A percentile compares a stretch with the other conserved stretches of the same genome.
Conservation (phyloP, 2,888 invertebrate genomes). For the Anarsia innoxiella region DNA sequence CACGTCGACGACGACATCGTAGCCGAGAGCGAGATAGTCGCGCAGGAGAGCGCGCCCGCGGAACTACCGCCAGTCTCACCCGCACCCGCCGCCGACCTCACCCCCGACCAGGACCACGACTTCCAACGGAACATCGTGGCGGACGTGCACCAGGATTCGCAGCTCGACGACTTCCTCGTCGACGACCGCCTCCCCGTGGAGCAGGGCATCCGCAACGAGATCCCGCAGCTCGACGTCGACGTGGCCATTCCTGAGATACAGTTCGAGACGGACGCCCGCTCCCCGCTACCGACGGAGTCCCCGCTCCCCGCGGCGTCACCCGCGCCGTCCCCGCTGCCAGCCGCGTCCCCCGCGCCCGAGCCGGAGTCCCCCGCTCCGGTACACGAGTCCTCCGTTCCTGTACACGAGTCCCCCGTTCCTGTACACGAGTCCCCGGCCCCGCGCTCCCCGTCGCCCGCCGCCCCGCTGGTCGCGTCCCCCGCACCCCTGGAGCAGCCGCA, state of each 20-base stretch:
- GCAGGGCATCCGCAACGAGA: too few relatives aligned
- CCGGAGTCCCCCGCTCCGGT: conserved; percentile 7
- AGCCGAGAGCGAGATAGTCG: background rate
- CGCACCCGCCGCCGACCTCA: conserved; percentile 15
- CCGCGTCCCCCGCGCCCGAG: conserved; percentile 7
- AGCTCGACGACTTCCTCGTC: conserved; percentile 11
- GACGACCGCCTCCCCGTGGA: too few relatives aligned
- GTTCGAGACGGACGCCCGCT: conserved; percentile 17
- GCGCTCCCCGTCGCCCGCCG: conserved; percentile 21
- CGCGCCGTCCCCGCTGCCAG: conserved; percentile 17
- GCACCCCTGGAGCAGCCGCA: conserved; percentile 21
- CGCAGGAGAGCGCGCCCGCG: background rate
- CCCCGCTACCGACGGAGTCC: conserved; percentile 21
- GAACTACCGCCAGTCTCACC: background rate
- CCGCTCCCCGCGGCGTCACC: conserved; percentile 20
- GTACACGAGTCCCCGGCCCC: conserved; percentile 14
- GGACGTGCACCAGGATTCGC: conserved; percentile 30
- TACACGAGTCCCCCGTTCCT: conserved; percentile 21
- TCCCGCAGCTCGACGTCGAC: background rate
- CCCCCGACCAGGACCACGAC: conserved; percentile 28
- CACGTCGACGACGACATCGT: too few relatives aligned
- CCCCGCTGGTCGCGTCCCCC: conserved; percentile 15
- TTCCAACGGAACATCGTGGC: conserved; percentile 26
- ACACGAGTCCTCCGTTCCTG: conserved; percentile 13
- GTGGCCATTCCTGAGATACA: conserved; percentile 12